These are phyloP conservation scores for Tamias sibiricus DNA, from an alignment of 2,113 vertebrate species.

Conservation along the genomic window DNA sequence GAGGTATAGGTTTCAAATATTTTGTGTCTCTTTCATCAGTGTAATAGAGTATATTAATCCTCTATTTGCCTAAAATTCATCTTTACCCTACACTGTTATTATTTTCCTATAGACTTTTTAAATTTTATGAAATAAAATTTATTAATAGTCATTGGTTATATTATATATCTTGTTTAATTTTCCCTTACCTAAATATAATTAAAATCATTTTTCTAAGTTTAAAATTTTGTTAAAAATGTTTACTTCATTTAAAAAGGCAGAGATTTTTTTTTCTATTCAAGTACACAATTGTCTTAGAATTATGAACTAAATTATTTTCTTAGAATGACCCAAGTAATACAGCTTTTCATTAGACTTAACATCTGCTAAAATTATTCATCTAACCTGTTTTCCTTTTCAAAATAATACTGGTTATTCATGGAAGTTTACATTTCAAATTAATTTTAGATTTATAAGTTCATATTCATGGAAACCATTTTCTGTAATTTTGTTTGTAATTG, in stretches of 20 bases:
- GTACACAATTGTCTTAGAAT: background rate
- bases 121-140: background rate
- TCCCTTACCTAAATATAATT: background rate
- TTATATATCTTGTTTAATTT: background rate
- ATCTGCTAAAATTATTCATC: background rate
- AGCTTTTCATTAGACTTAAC: background rate
- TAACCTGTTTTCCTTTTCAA: background rate
- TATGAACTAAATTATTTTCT: background rate
- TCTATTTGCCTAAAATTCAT: background rate
- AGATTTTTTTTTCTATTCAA: background rate
- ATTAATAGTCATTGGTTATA: background rate
- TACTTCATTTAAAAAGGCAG: background rate
- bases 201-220: background rate
- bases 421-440: background rate
- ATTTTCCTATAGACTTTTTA: background rate
- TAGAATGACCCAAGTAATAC: background rate
- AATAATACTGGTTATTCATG: background rate
- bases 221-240: background rate
- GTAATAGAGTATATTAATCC: fast-evolving
- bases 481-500: background rate
- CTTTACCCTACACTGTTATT: background rate
- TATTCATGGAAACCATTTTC: background rate
- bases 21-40: background rate
- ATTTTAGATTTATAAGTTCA: background rate
- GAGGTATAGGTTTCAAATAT: background rate